A percentile compares a stretch with the other conserved stretches of the same genome.
phyloP scores from a whole-genome alignment of 2,113 vertebrate species.

The Neolamprologus variostigma region DNA sequence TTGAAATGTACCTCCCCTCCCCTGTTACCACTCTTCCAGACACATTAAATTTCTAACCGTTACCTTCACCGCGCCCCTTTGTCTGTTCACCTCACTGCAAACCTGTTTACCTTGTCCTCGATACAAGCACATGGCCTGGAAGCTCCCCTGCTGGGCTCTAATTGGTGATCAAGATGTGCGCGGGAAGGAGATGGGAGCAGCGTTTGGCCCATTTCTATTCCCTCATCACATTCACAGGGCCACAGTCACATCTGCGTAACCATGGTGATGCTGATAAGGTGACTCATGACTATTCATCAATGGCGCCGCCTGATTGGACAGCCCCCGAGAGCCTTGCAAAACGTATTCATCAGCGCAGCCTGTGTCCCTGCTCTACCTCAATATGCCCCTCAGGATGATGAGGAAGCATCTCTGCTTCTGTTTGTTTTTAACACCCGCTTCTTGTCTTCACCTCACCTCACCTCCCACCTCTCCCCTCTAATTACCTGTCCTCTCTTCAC shows the following conservation, averaged over 20 bases:
- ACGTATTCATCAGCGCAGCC: slow-evolving; percentile 44
- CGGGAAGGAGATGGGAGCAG: slow-evolving; percentile 29
- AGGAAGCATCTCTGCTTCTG: slow-evolving; percentile 7
- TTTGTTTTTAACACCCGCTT: slow-evolving; percentile 23
- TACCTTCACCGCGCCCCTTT: neutral
- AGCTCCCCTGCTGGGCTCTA: slow-evolving; percentile 28
- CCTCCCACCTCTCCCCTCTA: neutral
- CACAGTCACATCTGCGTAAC: slow-evolving; percentile 61
- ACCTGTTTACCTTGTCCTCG: neutral
- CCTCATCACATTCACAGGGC: slow-evolving; percentile 50
- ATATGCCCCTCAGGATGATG: slow-evolving; percentile 13
- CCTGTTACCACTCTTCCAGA: neutral
- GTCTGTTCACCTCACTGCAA: neutral
- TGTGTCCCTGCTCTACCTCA: slow-evolving; percentile 43
- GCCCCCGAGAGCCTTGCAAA: slow-evolving; percentile 38
- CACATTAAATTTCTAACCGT: neutral
- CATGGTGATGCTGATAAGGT: slow-evolving; percentile 67
- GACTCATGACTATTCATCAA: slow-evolving; percentile 71
- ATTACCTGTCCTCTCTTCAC: slow-evolving; percentile 7
- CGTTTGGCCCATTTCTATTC: slow-evolving; percentile 51
- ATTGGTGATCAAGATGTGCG: slow-evolving; percentile 61
- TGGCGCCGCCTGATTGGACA: slow-evolving; percentile 54
- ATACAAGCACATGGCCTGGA: neutral
- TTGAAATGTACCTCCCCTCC: neutral
- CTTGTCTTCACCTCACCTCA: neutral